Evolutionary conservation across 2,888 invertebrate genomes (phyloP), one percentile per base, ranked within the genome.

Genomic region (Eupeodes latifasciatus): DNA sequence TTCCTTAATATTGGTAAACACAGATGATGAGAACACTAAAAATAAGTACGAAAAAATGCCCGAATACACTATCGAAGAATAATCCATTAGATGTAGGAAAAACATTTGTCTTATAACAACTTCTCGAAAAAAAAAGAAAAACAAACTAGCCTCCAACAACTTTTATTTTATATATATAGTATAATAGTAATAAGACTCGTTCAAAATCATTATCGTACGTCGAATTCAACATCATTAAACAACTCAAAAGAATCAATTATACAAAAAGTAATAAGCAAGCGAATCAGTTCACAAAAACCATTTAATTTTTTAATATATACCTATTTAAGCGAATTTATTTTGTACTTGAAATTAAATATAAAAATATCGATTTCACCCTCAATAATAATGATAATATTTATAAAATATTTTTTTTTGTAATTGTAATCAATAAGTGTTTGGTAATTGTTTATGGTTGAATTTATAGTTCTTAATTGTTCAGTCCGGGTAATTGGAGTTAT

Each of bases 1-100:
- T 94, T 96, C 98, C 2, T 94, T 98, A 90, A 93, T 98, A 6
- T 92, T 95, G 19, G 94, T 94, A 83, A 94, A 95, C 86, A 94
- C 95, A 57, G 92, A 94, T 10, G 90, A 94, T 6, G 95, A 95
- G 44, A 94, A 94, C 69, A 95, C 95, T 6, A 94, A 95, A 90
- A 92, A 93, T 81, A 95, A 95, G 82, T 93, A 95, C 36, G 94
- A 94, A 27, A 93, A 93, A 74, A 90, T 95, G 90, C 95, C 95
- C 57, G 92, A 93, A 71, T 95, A 94, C 90, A 93, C 92, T 71
- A 91, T 93, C 84, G 94, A 93, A 80, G 93, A 94, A 91, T 94
- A 92, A 91, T 62, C 74, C 71, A 57, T 71, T 10, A 78, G 49
- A 11, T 77, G 40, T 72, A 61, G 47, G 36, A 77, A 64, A 67